Evolutionary conservation across 2,888 invertebrate genomes (phyloP).

Genomic region (Sarcophaga caerulescens): DNA sequence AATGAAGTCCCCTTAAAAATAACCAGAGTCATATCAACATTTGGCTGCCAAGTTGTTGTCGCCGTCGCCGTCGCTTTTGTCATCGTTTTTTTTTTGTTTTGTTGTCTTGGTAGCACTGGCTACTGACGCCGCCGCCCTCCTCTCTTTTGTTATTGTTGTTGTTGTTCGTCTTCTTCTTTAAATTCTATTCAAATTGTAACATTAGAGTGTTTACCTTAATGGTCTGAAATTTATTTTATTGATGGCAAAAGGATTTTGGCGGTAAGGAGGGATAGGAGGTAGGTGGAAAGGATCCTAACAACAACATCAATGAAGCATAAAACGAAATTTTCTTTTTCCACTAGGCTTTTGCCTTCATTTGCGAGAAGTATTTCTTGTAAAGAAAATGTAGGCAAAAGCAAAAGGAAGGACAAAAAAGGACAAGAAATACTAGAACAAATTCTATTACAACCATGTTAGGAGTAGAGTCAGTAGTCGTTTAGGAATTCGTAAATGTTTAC

Average conservation of each 20-base stretch:
- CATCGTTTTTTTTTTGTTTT: neutral
- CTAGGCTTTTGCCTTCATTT: neutral
- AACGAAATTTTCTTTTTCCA: constrained; percentile 29
- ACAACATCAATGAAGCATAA: constrained; percentile 60
- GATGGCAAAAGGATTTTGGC: neutral
- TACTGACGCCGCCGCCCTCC: no score
- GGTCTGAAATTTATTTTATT: constrained; percentile 54
- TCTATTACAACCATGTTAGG: neutral
- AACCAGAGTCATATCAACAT: constrained; percentile 52
- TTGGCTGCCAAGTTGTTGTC: constrained; percentile 62
- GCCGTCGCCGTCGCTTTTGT: neutral
- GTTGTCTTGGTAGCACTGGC: no score
- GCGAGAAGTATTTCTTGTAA: neutral
- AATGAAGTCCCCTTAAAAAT: constrained; percentile 64
- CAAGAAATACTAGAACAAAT: no score
- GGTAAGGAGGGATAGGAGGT: neutral
- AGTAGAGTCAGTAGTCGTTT: constrained; percentile 6
- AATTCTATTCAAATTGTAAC: constrained; percentile 48
- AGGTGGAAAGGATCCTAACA: constrained; percentile 8
- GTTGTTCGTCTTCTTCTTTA: neutral
- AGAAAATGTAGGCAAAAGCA: neutral
- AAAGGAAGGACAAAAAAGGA: neutral
- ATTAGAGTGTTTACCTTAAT: constrained; percentile 66
- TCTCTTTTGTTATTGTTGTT: neutral
- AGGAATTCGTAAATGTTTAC: constrained; percentile 39